Evolutionary conservation across 1,140 invertebrate genomes (phyloP).

Genomic region (Ceratitis capitata): DNA sequence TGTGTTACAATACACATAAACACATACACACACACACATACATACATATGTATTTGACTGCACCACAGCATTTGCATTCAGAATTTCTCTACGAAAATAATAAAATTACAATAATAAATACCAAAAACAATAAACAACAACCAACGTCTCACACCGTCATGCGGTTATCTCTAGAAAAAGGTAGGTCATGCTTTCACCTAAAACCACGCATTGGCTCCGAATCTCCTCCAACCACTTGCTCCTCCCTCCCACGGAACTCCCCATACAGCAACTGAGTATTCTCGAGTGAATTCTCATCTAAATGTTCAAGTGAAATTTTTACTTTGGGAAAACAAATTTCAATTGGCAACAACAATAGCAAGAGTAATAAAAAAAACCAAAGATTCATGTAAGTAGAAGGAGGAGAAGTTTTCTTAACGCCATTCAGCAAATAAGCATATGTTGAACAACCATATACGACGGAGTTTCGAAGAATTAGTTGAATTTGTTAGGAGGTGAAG

Average conservation of each 20-base stretch:
- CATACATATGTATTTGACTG: neutral
- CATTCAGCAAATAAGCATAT: neutral
- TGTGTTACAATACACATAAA: neutral
- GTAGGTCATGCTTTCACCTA: constrained; percentile 41
- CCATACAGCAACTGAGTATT: neutral
- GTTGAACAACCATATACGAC: neutral
- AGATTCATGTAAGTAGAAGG: neutral
- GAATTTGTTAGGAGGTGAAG: no score
- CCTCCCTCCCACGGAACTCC: neutral
- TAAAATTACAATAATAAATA: neutral
- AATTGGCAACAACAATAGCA: neutral
- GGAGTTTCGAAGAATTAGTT: neutral
- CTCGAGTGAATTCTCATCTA: neutral
- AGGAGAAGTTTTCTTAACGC: neutral
- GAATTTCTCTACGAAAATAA: neutral
- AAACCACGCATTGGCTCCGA: neutral
- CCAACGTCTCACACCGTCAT: neutral
- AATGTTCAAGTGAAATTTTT: neutral
- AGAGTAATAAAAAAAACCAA: neutral
- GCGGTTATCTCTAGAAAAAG: constrained; percentile 9
- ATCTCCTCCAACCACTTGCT: neutral
- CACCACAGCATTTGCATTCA: neutral
- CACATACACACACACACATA: neutral
- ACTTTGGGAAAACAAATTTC: neutral
- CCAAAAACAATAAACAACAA: neutral